Percentiles rank a stretch among this genome's conserved stretches.
These are phyloP conservation scores for Dryobota labecula DNA, from an alignment of 2,888 invertebrate genomes.

Conservation along the genomic window DNA sequence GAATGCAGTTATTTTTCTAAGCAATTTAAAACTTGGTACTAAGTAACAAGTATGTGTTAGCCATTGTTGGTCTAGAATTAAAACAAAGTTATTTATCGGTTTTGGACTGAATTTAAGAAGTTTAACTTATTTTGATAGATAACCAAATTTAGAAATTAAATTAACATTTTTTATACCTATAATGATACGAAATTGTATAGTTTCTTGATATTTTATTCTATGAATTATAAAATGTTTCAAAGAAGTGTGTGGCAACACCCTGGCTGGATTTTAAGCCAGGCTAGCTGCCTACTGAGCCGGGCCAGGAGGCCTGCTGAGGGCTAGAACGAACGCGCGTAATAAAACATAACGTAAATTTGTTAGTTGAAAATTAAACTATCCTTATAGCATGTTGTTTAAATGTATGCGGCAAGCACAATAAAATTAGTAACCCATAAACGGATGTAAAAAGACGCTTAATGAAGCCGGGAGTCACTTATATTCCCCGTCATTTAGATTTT, in stretches of 20 bases:
- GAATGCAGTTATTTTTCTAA: constrained; percentile 19
- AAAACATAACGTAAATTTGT: neutral
- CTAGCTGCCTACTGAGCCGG: no score
- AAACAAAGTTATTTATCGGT: neutral
- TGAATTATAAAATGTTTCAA: neutral
- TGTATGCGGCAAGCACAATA: neutral
- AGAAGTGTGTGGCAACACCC: neutral
- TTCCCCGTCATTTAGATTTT: no score
- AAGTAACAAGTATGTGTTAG: constrained; percentile 9
- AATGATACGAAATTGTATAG: neutral
- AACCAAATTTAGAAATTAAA: neutral
- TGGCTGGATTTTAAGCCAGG: no score
- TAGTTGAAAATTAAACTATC: neutral
- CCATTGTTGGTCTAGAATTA: constrained; percentile 23
- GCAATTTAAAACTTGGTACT: constrained; percentile 4
- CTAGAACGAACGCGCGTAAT: neutral
- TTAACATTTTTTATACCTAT: no score
- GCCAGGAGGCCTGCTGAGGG: no score
- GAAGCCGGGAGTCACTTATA: no score
- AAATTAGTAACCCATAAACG: neutral
- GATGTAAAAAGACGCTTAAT: no score
- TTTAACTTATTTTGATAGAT: neutral
- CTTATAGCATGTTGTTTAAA: neutral
- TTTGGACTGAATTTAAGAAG: neutral
- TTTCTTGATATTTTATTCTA: neutral